Base-by-base conservation (phyloP, 1,140 invertebrate species). In the Megalonaias nervosa region DNA sequence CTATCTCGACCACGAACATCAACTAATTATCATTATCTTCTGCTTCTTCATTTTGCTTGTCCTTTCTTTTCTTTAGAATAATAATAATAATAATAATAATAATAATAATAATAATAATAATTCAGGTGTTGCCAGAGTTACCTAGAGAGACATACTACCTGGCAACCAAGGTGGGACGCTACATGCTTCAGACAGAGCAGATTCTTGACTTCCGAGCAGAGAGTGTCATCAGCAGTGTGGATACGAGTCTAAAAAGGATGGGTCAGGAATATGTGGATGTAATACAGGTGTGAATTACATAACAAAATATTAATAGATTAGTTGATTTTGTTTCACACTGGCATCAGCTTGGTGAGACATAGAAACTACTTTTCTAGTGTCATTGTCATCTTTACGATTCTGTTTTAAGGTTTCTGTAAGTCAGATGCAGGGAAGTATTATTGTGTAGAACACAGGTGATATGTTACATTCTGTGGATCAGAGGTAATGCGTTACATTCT, bases 131-230 rank as follows among this genome's bases (percentile, higher is more conserved):
- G 0, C 92, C 93, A 89, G 93, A 91, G 62, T 92, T 98, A 74
- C 97, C 97, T 0, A 91, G 97, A 48, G 83, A 95, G 80, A 92
- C 95, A 2, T 98, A 95, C 90, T 97, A 97, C 86, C 93, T 99
- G n/a, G 95, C 94, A 15, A 98, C 96, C n/a, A 99, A 99, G 93
- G 93, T 96, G 59, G 96, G 96, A 2, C 93, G 97, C 72, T 98
- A 97, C 86, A 94, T 95, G 79, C 90, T 93, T 48, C 92, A 95
- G 74, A 93, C 92, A 26, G 92, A 93, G 57, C 91, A 93, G 68
- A 96, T 97, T 94, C 98, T 98, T 90, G 95, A 99, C 89, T 98
- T 97, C 89, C 94, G 95, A 2, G 92, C 93, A 0, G 93, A 95
- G 80, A 94, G 94, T 90, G 95, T 95, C 0, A 91, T 93, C 13